Conservation (phyloP, 2,797 vertebrate species). For the Lateolabrax maculatus region DNA sequence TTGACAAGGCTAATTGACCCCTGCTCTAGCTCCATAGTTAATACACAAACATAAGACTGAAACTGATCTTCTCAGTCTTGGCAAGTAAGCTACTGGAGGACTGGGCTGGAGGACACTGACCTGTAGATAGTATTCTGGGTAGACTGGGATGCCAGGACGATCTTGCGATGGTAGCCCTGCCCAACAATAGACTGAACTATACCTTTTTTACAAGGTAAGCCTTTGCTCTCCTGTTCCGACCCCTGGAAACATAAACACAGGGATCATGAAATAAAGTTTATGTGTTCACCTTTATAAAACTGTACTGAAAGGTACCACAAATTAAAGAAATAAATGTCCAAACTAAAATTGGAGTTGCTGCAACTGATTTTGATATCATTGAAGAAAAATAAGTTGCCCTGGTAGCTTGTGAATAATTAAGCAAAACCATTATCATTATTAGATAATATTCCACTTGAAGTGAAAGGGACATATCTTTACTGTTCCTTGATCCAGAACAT, state of each 20-base stretch:
- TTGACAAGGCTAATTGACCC: background rate
- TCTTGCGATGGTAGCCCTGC: slow-evolving; percentile 98
- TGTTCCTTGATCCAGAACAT: background rate
- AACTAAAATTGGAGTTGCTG: background rate
- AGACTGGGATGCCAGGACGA: slow-evolving; percentile 96
- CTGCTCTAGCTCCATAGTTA: background rate
- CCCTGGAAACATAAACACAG: slow-evolving; percentile 83
- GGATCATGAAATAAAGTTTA: background rate
- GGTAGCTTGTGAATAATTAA: too few relatives aligned
- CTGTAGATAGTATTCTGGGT: slow-evolving; percentile 96
- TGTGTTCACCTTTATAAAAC: background rate
- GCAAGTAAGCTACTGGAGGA: background rate
- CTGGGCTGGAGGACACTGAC: slow-evolving; percentile 84
- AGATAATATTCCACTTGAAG: background rate
- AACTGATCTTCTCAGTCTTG: background rate
- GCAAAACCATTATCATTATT: background rate
- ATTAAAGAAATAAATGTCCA: too few relatives aligned
- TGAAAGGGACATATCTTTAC: background rate
- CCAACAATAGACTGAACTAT: slow-evolving; percentile 98
- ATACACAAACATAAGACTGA: background rate
- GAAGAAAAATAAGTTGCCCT: background rate
- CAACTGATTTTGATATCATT: background rate
- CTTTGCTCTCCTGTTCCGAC: slow-evolving; percentile 97
- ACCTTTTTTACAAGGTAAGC: slow-evolving; percentile 97
- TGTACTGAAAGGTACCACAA: too few relatives aligned